phyloP scores from a whole-genome alignment of 2,888 invertebrate genomes.

The Myathropa florea region DNA sequence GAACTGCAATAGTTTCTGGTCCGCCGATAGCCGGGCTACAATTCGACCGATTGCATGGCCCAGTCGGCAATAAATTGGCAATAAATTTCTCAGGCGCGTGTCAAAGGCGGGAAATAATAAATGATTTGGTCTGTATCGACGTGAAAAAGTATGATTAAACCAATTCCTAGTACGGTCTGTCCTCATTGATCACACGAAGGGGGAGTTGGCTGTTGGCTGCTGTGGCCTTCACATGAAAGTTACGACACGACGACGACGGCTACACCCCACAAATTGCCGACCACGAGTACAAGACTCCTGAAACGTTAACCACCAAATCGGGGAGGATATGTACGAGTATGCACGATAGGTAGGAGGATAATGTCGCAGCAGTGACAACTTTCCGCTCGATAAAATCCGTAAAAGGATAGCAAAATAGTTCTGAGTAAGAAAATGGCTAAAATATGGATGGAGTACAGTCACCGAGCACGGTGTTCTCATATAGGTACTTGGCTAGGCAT shows the following conservation, averaged over 20 bases:
- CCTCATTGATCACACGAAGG: background rate
- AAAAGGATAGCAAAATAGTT: slow-evolving; percentile 54
- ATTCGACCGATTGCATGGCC: slow-evolving; percentile 28
- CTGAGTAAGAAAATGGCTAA: slow-evolving; percentile 63
- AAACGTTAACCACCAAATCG: slow-evolving; percentile 56
- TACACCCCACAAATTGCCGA: slow-evolving; percentile 26
- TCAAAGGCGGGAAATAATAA: slow-evolving; percentile 54
- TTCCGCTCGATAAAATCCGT: slow-evolving; percentile 62
- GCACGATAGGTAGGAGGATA: slow-evolving; percentile 11
- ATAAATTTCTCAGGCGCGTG: slow-evolving; percentile 51
- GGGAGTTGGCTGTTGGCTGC: background rate
- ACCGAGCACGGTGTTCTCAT: background rate
- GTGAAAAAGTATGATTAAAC: slow-evolving; percentile 38
- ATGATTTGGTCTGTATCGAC: slow-evolving; percentile 43
- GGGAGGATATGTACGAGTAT: background rate
- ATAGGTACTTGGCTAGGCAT: slow-evolving; percentile 37
- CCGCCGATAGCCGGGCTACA: slow-evolving; percentile 28
- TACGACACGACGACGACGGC: background rate
- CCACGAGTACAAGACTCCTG: slow-evolving; percentile 38
- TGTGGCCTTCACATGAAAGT: slow-evolving; percentile 5
- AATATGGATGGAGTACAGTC: slow-evolving; percentile 48
- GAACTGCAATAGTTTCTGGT: slow-evolving; percentile 62
- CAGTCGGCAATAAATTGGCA: slow-evolving; percentile 52
- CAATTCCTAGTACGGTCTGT: slow-evolving; percentile 1
- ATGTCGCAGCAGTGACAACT: slow-evolving; percentile 64